A percentile compares a stretch with the other conserved stretches of the same genome.
phyloP scores from a whole-genome alignment of 2,113 vertebrate species.

The Dicaeum eximium region DNA sequence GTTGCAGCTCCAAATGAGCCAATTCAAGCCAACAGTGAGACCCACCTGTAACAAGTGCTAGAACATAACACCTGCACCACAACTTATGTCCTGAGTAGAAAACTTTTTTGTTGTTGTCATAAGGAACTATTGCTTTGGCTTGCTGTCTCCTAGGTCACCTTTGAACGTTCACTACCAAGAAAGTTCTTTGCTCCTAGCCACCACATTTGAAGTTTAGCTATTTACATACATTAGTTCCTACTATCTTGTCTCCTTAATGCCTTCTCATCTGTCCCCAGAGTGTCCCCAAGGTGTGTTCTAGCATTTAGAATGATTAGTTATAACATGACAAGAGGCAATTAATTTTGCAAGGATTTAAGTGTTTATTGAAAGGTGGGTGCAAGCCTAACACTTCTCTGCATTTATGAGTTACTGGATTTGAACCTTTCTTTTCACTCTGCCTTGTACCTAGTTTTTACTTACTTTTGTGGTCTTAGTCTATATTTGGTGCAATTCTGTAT shows the following conservation, averaged over 20 bases:
- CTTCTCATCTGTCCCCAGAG: not conserved
- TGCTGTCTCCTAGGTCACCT: not conserved
- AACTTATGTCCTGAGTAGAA: not conserved
- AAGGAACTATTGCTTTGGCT: not conserved
- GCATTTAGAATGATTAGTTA: not conserved
- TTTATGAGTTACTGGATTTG: not conserved
- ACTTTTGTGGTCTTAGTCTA: not conserved
- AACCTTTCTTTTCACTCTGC: not conserved
- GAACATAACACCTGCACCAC: not conserved
- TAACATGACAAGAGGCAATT: not conserved
- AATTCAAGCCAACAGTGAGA: not conserved
- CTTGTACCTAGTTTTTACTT: not conserved
- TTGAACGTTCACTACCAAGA: not conserved
- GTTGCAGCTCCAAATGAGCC: not conserved
- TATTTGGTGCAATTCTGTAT: not conserved
- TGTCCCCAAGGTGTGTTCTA: not conserved
- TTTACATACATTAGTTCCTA: accelerated
- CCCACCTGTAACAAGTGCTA: not conserved
- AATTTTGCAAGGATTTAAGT: not conserved
- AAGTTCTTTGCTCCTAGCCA: not conserved
- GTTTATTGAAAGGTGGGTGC: not conserved
- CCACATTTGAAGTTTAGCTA: not conserved
- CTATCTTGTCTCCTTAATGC: not conserved
- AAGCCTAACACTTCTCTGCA: not conserved
- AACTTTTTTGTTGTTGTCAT: not conserved